phyloP scores from a whole-genome alignment of 2,888 invertebrate species.

The Nudaria mundana region DNA sequence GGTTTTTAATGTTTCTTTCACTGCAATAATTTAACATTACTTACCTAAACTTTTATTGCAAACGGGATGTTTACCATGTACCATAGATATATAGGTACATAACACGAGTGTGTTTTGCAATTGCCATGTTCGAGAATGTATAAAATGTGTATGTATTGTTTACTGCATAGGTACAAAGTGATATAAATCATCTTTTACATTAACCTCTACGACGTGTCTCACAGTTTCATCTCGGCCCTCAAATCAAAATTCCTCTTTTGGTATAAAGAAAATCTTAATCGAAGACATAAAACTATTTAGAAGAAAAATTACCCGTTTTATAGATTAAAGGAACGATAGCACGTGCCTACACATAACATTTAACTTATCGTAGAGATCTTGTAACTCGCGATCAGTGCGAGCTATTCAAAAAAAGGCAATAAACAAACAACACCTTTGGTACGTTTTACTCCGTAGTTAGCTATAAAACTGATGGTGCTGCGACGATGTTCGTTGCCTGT shows the following conservation, averaged over 20 bases:
- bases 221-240: slow-evolving; percentile 16
- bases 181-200: too few species aligned
- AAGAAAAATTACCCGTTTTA: slow-evolving; percentile 17
- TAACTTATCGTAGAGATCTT: slow-evolving; percentile 44
- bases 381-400: slow-evolving; percentile 7
- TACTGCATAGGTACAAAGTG: too few species aligned
- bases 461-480: slow-evolving; percentile 51
- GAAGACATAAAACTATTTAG: slow-evolving; percentile 8
- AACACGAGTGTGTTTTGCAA: too few species aligned
- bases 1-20: too few species aligned
- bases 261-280: background rate
- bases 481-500: slow-evolving; percentile 61
- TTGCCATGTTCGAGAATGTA: too few species aligned
- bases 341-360: slow-evolving; percentile 63
- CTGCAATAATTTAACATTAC: too few species aligned
- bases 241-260: slow-evolving; percentile 6
- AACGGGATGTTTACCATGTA: too few species aligned
- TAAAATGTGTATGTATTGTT: too few species aligned
- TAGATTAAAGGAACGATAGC: slow-evolving; percentile 32
- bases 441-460: slow-evolving; percentile 42
- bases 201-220: slow-evolving; percentile 11
- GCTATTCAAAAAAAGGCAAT: slow-evolving; percentile 22
- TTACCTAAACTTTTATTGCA: too few species aligned
- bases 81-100: too few species aligned
- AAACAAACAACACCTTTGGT: slow-evolving; percentile 49